Evolutionary conservation across 2,888 invertebrate genomes (phyloP).

Genomic region (Nomada fucata): DNA sequence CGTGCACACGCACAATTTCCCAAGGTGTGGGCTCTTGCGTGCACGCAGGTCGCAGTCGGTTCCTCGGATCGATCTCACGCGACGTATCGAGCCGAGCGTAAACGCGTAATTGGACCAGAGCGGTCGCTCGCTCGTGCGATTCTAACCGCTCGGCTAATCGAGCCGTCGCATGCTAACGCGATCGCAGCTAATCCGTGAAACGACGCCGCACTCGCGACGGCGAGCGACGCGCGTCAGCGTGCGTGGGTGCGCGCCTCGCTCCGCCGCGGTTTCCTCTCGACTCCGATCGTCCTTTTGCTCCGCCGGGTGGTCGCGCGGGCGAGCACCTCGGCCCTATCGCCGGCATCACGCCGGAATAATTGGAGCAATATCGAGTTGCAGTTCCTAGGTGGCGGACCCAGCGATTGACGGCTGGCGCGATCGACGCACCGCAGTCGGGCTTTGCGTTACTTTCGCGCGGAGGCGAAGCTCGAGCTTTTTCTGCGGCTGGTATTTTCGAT

Average conservation of each 20-base stretch:
- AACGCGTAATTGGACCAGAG: not conserved
- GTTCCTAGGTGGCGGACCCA: slow-evolving; percentile 18
- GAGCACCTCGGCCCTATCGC: not conserved
- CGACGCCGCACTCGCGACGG: slow-evolving; percentile 27
- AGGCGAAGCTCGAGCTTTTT: too few species aligned
- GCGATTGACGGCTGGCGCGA: not conserved
- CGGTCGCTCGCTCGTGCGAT: not conserved
- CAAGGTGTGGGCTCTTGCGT: not conserved
- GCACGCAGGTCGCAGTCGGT: not conserved
- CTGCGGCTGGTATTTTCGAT: too few species aligned
- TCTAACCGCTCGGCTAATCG: slow-evolving; percentile 9
- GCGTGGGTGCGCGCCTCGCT: slow-evolving; percentile 16
- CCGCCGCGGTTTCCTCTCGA: not conserved
- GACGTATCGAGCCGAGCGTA: not conserved
- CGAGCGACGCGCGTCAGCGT: slow-evolving; percentile 23
- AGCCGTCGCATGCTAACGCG: slow-evolving; percentile 16
- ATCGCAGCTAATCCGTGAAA: slow-evolving; percentile 7
- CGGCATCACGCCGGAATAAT: not conserved
- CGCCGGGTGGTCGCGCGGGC: slow-evolving; percentile 27
- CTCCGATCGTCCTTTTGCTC: slow-evolving; percentile 3
- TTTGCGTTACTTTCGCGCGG: not conserved
- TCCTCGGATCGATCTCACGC: slow-evolving; percentile 10
- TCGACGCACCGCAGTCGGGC: not conserved
- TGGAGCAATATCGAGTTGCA: not conserved
- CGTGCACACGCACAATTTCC: slow-evolving; percentile 14